phyloP scores from a whole-genome alignment of 2,797 vertebrate species.

The Danio kyathit region DNA sequence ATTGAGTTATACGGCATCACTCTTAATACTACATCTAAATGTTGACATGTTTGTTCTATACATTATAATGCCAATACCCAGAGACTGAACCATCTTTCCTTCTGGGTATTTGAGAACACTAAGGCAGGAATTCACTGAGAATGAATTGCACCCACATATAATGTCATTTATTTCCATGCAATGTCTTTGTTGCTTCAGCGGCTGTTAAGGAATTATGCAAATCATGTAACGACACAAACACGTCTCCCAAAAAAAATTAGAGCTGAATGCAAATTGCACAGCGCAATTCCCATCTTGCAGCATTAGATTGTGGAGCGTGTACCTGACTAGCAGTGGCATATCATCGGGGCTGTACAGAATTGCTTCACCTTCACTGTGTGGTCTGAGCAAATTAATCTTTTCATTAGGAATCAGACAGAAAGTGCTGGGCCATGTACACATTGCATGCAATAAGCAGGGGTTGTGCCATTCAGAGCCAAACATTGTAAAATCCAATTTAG shows the following conservation, averaged over 20 bases:
- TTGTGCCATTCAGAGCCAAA: background rate
- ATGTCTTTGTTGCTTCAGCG: background rate
- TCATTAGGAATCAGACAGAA: background rate
- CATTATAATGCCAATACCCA: background rate
- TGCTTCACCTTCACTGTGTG: background rate
- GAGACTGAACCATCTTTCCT: constrained; percentile 4
- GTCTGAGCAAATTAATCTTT: background rate
- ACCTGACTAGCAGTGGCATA: background rate
- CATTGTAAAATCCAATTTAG: background rate
- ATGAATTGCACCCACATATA: constrained; percentile 10
- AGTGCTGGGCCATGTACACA: background rate
- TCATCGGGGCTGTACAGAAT: background rate
- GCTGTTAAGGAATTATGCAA: constrained; percentile 31
- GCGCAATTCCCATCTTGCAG: constrained; percentile 11
- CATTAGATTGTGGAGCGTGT: background rate
- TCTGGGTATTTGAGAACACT: background rate
- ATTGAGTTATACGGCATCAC: constrained; percentile 25
- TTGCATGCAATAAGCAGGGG: background rate
- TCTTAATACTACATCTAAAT: constrained; percentile 18
- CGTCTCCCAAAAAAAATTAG: background rate
- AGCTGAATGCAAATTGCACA: background rate
- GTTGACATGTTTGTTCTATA: constrained; percentile 11
- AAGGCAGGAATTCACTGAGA: background rate
- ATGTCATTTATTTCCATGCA: background rate
- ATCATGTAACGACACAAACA: constrained; percentile 9